Base-by-base conservation (phyloP, 2,797 vertebrate genomes). In the Neosilurus mollespiculum region DNA sequence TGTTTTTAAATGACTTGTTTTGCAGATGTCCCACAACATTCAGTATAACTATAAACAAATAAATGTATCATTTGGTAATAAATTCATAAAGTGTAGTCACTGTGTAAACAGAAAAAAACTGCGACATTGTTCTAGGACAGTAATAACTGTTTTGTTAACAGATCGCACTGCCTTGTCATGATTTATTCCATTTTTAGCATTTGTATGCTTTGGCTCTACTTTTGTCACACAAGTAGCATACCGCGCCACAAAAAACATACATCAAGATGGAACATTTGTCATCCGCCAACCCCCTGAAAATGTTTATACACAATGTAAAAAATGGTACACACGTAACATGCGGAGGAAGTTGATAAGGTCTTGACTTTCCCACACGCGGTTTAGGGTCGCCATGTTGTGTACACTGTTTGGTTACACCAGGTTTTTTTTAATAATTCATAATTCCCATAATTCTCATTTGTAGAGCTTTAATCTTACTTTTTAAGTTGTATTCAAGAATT, bases 341-440 rank as follows among this genome's bases (percentile, higher is more conserved):
- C 9, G 11, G 73, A 37, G 73, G 54, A 76, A 14, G 56, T 43
- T n/a, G 30, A 76, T 59, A 61, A 76, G 73, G 54, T 61, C 73
- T 76, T 16, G 26, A 59, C 54, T 34, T 76, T 76, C 30, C 73
- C 73, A 76, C 30, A 61, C 14, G 20, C 3, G 12, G 20, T 22
- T 43, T 54, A 59, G 56, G 73, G 30, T 76, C 37, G 56, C 56
- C 56, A 37, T 59, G 14, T 61, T 20, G 22, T 18, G 24, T 8
- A 8, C 15, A 9, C 9, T 8, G 1, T 72, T 56, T 16, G n/a
- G 30, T 30, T 30, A 30, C 30, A 30, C 8, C 43, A 8, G 8
- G 43, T 43, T 43, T 43, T 43, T 43, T 43, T 30, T 30, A 30
- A 43, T 43, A 8, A 5, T 4, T 5, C 43, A 43, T 43, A 43